These are phyloP conservation scores for Bruchidius siliquastri DNA, from an alignment of 2,888 invertebrate species.

Conservation along the genomic window DNA sequence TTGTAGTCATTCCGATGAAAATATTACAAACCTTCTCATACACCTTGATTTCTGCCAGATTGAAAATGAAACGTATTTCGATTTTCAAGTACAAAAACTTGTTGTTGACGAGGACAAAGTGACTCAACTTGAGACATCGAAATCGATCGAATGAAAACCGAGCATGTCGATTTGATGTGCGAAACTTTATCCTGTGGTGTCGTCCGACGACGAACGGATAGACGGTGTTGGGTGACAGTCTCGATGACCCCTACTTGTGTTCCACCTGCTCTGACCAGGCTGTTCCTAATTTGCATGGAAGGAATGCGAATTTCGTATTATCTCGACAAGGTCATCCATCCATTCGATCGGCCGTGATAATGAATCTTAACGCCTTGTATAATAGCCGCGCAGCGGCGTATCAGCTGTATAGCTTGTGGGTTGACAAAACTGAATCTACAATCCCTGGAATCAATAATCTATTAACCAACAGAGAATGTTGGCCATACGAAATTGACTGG, in stretches of 20 bases:
- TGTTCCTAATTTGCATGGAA: background rate
- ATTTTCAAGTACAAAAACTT: too few relatives aligned
- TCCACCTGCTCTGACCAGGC: background rate
- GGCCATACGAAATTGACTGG: too few relatives aligned
- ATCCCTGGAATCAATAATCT: too few relatives aligned
- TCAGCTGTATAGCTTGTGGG: too few relatives aligned
- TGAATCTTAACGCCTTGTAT: background rate
- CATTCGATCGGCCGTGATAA: background rate
- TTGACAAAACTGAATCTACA: too few relatives aligned
- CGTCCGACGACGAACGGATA: background rate
- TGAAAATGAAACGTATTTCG: too few relatives aligned
- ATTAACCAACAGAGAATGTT: too few relatives aligned
- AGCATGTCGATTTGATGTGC: background rate
- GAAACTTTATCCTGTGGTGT: background rate
- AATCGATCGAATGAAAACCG: background rate
- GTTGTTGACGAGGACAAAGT: background rate
- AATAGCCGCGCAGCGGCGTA: background rate
- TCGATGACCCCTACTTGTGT: background rate
- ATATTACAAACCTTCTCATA: too few relatives aligned
- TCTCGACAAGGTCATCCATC: background rate
- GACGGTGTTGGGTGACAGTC: background rate
- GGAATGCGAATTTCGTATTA: background rate
- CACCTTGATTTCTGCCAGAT: too few relatives aligned
- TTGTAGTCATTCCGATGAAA: too few relatives aligned
- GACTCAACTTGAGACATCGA: background rate